Conservation (phyloP, 2,888 invertebrate genomes). For the Lydus trimaculatus region DNA sequence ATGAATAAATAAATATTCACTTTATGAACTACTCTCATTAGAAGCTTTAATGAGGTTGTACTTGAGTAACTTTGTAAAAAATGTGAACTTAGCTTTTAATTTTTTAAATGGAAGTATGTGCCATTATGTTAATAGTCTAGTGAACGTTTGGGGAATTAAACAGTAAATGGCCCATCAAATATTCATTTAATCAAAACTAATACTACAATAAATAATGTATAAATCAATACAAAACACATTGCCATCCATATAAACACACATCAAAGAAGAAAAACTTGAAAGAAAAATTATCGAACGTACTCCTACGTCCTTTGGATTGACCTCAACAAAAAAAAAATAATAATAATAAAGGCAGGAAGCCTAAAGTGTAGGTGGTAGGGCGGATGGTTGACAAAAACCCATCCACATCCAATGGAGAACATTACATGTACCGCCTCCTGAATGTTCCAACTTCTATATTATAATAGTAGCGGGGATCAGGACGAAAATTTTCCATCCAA, state of each 20-base stretch:
- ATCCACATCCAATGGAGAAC: constrained; percentile 39
- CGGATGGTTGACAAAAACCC: constrained; percentile 33
- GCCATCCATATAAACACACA: background rate
- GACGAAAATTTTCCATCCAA: constrained; percentile 36
- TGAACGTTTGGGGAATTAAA: no score
- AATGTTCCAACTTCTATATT: constrained; percentile 13
- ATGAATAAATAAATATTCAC: no score
- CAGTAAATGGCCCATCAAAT: background rate
- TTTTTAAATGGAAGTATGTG: no score
- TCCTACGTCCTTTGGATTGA: background rate
- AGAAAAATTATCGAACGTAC: background rate
- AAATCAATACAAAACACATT: background rate
- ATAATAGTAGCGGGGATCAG: constrained; percentile 23
- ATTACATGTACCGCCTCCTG: constrained; percentile 34
- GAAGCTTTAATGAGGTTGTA: no score
- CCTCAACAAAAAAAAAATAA: background rate
- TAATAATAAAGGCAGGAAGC: background rate
- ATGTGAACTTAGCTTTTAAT: no score
- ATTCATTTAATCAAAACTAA: background rate
- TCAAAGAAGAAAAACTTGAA: background rate
- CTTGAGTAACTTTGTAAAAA: no score
- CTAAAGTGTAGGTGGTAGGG: constrained; percentile 41
- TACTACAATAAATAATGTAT: background rate
- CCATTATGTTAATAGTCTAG: no score
- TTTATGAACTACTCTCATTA: no score